These are phyloP conservation scores for Odontothrips loti DNA, from an alignment of 2,888 invertebrate species.

Conservation along the genomic window DNA sequence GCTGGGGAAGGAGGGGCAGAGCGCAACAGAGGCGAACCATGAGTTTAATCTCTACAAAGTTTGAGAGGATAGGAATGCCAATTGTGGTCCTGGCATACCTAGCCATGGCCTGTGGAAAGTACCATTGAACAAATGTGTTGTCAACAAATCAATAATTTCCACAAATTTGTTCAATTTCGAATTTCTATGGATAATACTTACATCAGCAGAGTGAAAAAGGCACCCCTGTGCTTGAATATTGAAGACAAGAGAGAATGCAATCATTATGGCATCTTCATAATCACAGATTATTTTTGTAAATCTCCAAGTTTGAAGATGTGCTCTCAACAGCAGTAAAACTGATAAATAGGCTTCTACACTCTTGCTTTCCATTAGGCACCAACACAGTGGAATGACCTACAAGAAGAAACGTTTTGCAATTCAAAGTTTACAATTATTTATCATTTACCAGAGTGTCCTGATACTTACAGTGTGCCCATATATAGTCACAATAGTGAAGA, in stretches of 20 bases:
- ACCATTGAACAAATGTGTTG: not conserved
- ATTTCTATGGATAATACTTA: not conserved
- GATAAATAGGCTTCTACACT: not conserved
- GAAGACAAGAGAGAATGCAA: not conserved
- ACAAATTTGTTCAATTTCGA: not conserved
- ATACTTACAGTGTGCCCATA: not conserved
- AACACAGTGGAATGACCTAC: not conserved
- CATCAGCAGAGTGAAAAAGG: too few species aligned
- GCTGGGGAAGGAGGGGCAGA: not conserved
- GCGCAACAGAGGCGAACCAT: not conserved
- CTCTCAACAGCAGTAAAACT: not conserved
- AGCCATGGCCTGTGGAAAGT: not conserved
- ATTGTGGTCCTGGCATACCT: not conserved
- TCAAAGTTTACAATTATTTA: not conserved
- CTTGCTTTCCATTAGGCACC: not conserved
- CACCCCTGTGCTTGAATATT: not conserved
- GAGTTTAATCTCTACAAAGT: not conserved
- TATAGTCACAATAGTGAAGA: not conserved
- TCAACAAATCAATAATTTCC: too few species aligned
- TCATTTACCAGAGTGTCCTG: not conserved
- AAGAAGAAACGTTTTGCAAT: not conserved
- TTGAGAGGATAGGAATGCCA: not conserved
- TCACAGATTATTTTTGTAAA: not conserved
- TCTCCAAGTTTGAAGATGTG: not conserved
- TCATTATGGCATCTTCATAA: not conserved